A percentile compares a stretch with the other conserved stretches of the same genome.
phyloP scores from a whole-genome alignment of 2,888 invertebrate species.

The Dolomedes plantarius region DNA sequence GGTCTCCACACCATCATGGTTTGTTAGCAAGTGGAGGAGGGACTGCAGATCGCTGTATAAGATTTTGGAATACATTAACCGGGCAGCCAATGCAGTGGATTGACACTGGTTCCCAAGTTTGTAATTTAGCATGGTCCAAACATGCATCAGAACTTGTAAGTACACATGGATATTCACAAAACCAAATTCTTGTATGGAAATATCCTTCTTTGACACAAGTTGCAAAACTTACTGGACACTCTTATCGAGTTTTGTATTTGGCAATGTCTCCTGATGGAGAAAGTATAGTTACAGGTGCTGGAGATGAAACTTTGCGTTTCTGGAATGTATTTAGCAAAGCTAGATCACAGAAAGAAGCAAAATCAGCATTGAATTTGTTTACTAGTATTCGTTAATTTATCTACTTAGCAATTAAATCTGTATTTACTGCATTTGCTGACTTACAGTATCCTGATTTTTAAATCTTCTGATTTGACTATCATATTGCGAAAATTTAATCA shows the following conservation, averaged over 20 bases:
- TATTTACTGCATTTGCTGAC: too few species aligned
- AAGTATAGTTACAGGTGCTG: slow-evolving; percentile 98
- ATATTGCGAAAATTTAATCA: background rate
- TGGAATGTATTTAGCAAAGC: slow-evolving; percentile 99
- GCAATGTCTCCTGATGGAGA: slow-evolving; percentile 99
- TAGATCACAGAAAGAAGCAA: slow-evolving; percentile 93
- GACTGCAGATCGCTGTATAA: slow-evolving; percentile 96
- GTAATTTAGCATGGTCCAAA: slow-evolving; percentile 99
- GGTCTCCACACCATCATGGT: slow-evolving; percentile 99
- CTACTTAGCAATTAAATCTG: too few species aligned
- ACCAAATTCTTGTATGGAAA: slow-evolving; percentile 99
- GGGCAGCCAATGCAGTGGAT: slow-evolving; percentile 99
- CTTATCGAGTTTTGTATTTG: slow-evolving; percentile 94
- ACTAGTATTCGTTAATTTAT: slow-evolving; percentile 86
- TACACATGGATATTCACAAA: slow-evolving; percentile 98
- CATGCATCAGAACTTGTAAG: slow-evolving; percentile 95
- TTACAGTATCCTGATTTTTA: too few species aligned
- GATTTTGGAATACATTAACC: slow-evolving; percentile 99
- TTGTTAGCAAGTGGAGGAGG: slow-evolving; percentile 97
- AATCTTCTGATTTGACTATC: background rate
- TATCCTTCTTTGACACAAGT: slow-evolving; percentile 98
- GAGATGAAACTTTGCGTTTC: slow-evolving; percentile 97
- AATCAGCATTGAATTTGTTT: slow-evolving; percentile 93
- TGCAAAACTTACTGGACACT: slow-evolving; percentile 97
- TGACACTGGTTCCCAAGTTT: slow-evolving; percentile 98